Evolutionary conservation across 2,888 invertebrate species (phyloP), one percentile per base, ranked within the genome.

Genomic region (Seladonia tumulorum): DNA sequence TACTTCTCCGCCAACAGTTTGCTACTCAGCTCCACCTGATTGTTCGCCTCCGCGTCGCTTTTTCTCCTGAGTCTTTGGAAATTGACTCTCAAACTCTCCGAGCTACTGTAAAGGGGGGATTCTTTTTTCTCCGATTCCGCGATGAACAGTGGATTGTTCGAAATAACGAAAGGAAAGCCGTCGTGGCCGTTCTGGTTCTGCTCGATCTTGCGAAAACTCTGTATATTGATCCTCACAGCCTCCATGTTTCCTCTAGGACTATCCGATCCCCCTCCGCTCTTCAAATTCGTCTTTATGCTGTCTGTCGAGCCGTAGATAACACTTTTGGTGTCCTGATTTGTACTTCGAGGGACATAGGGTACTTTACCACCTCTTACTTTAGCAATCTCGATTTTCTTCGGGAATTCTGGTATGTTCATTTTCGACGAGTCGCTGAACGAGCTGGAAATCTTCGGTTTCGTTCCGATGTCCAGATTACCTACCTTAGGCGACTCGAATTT

Each of bases 81-180:
- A 82, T 93, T 94, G 2, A 92, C 91, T 0, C 93, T 87, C 0
- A 94, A 78, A 49, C 94, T 94, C 77, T 94, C 94, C 0, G 94
- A 94, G 29, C 94, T 94, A 73, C 94, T 94, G 84, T 93, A 93
- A n/a, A 93, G 90, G 0, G 94, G 93, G 0, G 94, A 93, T 68
- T 94, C 93, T 29, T 94, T 93, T 22, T 93, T 93, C 2, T 94
- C 94, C 0, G 92, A 83, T 18, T 94, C 94, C 0, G 93, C 91
- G n/a, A 93, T 91, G 79, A 94, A 95, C 16, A 95, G 73, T 0
- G 95, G 94, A 88, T 95, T 95, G 76, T 93, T 95, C 0, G 95
- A 94, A 86, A 94, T 94, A 1, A 94, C 93, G 57, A 93, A 94
- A 0, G 95, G 94, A 76, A 92, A 94, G 47, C 89, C 89, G 0